Base-by-base conservation (phyloP, 2,888 invertebrate species). In the Exephanes ischioxanthus region DNA sequence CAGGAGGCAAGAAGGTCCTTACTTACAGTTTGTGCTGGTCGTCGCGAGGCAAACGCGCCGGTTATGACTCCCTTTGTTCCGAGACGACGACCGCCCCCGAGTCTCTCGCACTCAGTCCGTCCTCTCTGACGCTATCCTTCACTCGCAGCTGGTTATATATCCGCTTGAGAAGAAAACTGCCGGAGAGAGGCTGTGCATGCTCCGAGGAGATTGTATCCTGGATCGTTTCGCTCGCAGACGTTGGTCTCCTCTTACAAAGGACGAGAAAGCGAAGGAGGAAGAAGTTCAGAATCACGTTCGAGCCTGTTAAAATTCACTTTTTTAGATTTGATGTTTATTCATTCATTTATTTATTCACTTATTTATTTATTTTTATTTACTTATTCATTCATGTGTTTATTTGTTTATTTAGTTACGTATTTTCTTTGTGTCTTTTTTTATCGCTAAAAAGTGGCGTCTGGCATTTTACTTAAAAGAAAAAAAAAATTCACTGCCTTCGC, bases 61-160 rank as follows among this genome's bases (percentile, higher is more conserved):
- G 82, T 85, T 85, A 82, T 85, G 82, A 85, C 75, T 82, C 79
- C 79, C 85, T 85, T 85, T 85, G 85, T 85, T 85, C 58, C 75
- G 67, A 68, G 72, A 78, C 63, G 75, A 76, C 63, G 75, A 63
- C 37, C 61, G 66, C 67, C 22, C 66, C 33, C 66, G 55, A 33
- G 22, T 33, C 66, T 16, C 37, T n/a, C 45, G 48, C 63, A 5
- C 48, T 68, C 72, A 4, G 45, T 63, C 55, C 30, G 22, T 11
- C 55, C 67, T 76, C 48, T 66, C 67, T 33, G 30, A 41, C 83
- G 77, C 71, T 41, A 58, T 83, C 77, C 83, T 71, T 73, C 66
- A 53, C 48, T 58, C 55, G 37, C 41, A 66, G 26, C 51, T 53
- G 70, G 48, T 19, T 53, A 37, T 68, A 26, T 68, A 48, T 26